Base-by-base conservation (phyloP, 1,140 invertebrate species). In the Latrodectus geometricus region DNA sequence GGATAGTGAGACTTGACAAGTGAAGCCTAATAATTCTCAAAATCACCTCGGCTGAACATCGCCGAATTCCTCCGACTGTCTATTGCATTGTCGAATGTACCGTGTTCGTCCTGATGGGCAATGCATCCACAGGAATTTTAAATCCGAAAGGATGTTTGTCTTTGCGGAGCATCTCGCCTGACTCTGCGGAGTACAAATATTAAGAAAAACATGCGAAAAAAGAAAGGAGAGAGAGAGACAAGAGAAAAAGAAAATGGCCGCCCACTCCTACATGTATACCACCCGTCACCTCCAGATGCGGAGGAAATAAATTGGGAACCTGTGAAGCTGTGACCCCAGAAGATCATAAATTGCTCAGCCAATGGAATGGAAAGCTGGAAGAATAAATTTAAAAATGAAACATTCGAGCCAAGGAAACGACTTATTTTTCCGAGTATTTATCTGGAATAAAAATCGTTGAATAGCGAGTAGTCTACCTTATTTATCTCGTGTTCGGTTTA, bases 381-480 rank as follows among this genome's bases (percentile, higher is more conserved):
- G 54, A 69, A 69, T 20, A 69, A 69, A 23, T n/a, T 69, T 69
- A 69, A 69, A 69, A 69, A 69, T 69, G 68, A 69, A 23, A 69
- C 9, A 15, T 69, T 69, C n/a, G 17, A n/a, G 21, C 9, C 9
- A 23, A n/a, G 68, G 17, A 69, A 69, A 69, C 9, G n/a, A 69
- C n/a, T 61, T 61, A 14, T n/a, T 21, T 69, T 69, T n/a, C n/a
- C n/a, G 12, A 65, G 61, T n/a, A 20, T 21, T 20, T 69, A 69
- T 69, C 68, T 69, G 15, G 21, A 11, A 69, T 69, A 69, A 69
- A 69, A 69, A 35, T 35, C 35, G 35, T 35, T 35, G 35, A 35
- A 35, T 35, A 35, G 35, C 35, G 35, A 35, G 35, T 35, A 35
- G 1, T 35, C 35, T 5, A 35, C 35, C 35, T n/a, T 35, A 35